Conservation (phyloP, 1,140 invertebrate genomes). For the Neodiprion lecontei region DNA sequence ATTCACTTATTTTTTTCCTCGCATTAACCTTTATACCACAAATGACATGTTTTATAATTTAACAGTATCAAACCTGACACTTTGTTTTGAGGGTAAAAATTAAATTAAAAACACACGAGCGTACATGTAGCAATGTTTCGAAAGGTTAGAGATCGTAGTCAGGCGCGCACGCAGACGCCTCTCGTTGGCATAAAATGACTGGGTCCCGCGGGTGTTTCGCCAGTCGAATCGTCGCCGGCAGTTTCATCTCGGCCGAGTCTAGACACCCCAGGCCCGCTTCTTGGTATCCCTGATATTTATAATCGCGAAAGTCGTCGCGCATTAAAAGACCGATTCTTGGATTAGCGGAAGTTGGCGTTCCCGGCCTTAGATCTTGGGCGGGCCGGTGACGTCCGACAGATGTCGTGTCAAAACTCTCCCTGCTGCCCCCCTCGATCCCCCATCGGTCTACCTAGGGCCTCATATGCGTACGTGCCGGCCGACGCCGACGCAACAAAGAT, state of each 20-base stretch:
- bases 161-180: background rate
- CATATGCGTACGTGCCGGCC: no score
- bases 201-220: slow-evolving; percentile 4
- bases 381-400: slow-evolving; percentile 43
- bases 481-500: background rate
- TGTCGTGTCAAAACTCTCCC: slow-evolving; percentile 39
- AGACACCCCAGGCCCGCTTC: slow-evolving; percentile 42
- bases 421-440: background rate
- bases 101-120: background rate
- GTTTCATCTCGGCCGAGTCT: slow-evolving; percentile 18
- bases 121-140: background rate
- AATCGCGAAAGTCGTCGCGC: slow-evolving; percentile 57
- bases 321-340: slow-evolving; percentile 62
- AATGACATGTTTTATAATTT: slow-evolving; percentile 4
- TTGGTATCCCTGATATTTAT: slow-evolving; percentile 60
- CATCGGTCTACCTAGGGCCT: background rate
- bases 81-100: background rate
- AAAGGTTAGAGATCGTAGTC: background rate
- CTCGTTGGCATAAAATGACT: background rate
- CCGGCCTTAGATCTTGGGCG: slow-evolving; percentile 55
- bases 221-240: slow-evolving; percentile 10
- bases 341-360: slow-evolving; percentile 56
- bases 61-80: background rate
- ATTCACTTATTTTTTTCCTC: no score
- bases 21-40: background rate